Base-by-base conservation (phyloP, 2,888 invertebrate genomes). In the Camponotus fellah region DNA sequence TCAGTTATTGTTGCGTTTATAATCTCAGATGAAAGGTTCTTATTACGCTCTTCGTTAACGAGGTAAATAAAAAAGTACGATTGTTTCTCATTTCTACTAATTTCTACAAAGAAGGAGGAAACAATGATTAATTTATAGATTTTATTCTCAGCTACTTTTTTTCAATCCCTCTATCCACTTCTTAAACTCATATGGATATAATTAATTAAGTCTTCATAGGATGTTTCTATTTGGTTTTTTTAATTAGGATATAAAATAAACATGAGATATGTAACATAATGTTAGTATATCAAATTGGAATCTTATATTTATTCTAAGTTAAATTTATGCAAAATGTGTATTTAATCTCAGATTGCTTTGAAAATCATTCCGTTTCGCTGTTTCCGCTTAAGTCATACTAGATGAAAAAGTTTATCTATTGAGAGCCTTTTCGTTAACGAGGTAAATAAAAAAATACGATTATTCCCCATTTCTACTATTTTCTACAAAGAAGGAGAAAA, bases 121-220 rank as follows among this genome's bases (percentile, higher is more conserved):
- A 26, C 26, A 9, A 2, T 40, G 26, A 40, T 77, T 77, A 76
- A 53, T 26, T 17, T 14, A 1, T 8, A 26, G 1, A 56, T 66
- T 65, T 62, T 5, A n/a, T 43, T 62, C 32, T 6, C 9, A 9
- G 40, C 17, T 5, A 2, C 1, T 32, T 43, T 21, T n/a, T 32
- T 6, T 26, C 14, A 43, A 40, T 6, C 26, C 3, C 56, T 60
- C 0, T 60, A 21, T 5, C 9, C 5, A 21, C 21, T n/a, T 40
- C 32, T 34, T 6, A 10, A 46, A n/a, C 43, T 9, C 43, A 74
- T 74, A 46, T 34, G 46, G 10, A 62, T 46, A 62, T 10, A 21
- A 75, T 62, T 34, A 75, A 75, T 53, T 3, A 64, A 46, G 34
- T 1, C n/a, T n/a, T 75, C 56, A 9, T 21, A 26, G 21, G 62